phyloP scores from a whole-genome alignment of 2,113 vertebrate species.

The Tetraodon nigroviridis region DNA sequence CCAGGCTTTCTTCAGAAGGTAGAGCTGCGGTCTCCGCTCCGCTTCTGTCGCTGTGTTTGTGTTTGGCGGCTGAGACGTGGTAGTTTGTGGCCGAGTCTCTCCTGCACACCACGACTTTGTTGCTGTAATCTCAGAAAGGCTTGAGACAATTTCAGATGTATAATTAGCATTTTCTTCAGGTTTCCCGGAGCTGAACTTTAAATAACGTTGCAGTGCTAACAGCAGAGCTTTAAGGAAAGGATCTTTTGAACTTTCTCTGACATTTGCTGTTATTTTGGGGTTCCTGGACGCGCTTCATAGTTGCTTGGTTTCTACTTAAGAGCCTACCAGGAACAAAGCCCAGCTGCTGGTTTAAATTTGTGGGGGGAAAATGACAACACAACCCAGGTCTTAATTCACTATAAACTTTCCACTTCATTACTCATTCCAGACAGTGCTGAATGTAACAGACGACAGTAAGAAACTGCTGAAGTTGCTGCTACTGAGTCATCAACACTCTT shows the following conservation, averaged over 20 bases:
- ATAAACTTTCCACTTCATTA: neutral
- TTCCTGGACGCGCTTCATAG: neutral
- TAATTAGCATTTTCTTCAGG: constrained; percentile 1
- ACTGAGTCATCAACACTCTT: constrained; percentile 2
- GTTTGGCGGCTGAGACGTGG: neutral
- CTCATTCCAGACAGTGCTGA: too few relatives aligned
- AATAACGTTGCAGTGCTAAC: neutral
- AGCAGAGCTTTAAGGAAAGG: neutral
- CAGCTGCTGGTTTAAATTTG: neutral
- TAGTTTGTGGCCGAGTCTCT: neutral
- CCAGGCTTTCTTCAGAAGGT: constrained; percentile 32
- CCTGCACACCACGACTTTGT: neutral
- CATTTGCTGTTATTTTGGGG: neutral
- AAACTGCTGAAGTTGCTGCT: neutral
- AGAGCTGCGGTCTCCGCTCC: constrained; percentile 13
- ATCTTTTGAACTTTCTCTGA: neutral
- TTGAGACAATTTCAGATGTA: neutral
- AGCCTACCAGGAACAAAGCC: neutral
- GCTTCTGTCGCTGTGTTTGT: neutral
- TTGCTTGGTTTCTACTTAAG: neutral
- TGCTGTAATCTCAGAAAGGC: neutral
- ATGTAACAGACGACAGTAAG: neutral
- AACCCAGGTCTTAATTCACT: neutral
- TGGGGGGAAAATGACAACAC: neutral
- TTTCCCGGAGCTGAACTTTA: neutral